Percentiles rank a stretch among this genome's conserved stretches.
Evolutionary conservation across 2,113 vertebrate genomes (phyloP).

Genomic region (Oreochromis spilurus): DNA sequence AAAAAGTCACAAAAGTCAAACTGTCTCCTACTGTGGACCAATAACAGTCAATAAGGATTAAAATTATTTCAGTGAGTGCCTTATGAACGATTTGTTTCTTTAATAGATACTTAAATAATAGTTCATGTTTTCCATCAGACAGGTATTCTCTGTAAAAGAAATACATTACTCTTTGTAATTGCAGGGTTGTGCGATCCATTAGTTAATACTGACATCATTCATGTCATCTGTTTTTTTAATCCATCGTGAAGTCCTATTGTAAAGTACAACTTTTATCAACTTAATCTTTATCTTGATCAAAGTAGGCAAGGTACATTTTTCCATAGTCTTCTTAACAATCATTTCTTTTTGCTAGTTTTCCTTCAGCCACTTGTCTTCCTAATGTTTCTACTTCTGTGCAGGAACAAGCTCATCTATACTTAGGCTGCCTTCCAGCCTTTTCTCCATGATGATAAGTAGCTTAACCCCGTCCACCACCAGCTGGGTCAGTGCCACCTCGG

Average conservation of each 20-base stretch:
- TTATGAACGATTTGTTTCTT: background rate
- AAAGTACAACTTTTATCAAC: background rate
- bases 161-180: background rate
- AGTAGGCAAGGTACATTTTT: background rate
- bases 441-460: constrained; percentile 70
- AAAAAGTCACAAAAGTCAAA: background rate
- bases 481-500: constrained; percentile 64
- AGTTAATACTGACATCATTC: background rate
- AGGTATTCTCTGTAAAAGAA: background rate
- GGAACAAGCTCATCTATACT: constrained; percentile 65
- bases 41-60: background rate
- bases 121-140: background rate
- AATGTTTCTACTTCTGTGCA: constrained; percentile 56
- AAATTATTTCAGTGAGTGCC: background rate
- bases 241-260: background rate
- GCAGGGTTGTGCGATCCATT: background rate
- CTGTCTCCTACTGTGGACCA: background rate
- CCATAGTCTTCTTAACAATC: background rate
- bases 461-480: constrained; percentile 70
- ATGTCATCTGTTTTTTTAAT: background rate
- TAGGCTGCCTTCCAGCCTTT: constrained; percentile 35
- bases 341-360: background rate
- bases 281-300: background rate
- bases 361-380: background rate
- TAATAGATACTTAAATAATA: no score